Evolutionary conservation across 1,140 invertebrate genomes (phyloP).

Genomic region (Drosophila azteca): DNA sequence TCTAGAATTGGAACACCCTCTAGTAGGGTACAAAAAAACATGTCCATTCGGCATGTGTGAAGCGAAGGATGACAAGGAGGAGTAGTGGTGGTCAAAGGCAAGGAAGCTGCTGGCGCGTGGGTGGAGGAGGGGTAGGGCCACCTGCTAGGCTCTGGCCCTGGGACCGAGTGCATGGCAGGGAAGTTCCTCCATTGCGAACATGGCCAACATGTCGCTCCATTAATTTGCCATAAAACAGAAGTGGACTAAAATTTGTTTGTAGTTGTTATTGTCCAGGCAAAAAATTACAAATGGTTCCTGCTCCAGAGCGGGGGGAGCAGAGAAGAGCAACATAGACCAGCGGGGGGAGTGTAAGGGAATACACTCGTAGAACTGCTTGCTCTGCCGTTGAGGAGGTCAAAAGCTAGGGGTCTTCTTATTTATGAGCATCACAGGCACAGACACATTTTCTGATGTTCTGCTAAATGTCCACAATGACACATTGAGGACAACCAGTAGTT

Average conservation of each 20-base stretch:
- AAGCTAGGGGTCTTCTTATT: slow-evolving; percentile 54
- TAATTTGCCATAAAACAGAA: slow-evolving; percentile 83
- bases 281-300: slow-evolving; percentile 75
- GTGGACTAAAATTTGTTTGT: slow-evolving; percentile 82
- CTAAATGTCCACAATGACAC: slow-evolving; percentile 73
- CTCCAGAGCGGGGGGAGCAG: slow-evolving; percentile 12
- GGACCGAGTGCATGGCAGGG: slow-evolving; percentile 42
- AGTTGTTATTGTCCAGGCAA: slow-evolving; percentile 52
- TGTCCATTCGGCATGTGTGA: slow-evolving; percentile 79
- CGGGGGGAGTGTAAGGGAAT: background rate
- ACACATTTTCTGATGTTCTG: slow-evolving; percentile 65
- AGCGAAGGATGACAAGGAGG: slow-evolving; percentile 37
- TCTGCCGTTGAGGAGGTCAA: slow-evolving; percentile 1
- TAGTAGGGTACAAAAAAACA: slow-evolving; percentile 27
- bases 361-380: too few relatives aligned
- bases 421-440: slow-evolving; percentile 51
- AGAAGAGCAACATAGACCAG: background rate
- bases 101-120: background rate
- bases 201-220: slow-evolving; percentile 79
- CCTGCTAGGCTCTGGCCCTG: slow-evolving; percentile 58
- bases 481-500: slow-evolving; percentile 47
- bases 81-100: background rate
- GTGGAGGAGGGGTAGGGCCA: slow-evolving; percentile 34
- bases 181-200: slow-evolving; percentile 63
- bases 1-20: background rate